These are phyloP conservation scores for Rhynchophorus ferrugineus DNA, from an alignment of 1,140 invertebrate species.

Conservation along the genomic window DNA sequence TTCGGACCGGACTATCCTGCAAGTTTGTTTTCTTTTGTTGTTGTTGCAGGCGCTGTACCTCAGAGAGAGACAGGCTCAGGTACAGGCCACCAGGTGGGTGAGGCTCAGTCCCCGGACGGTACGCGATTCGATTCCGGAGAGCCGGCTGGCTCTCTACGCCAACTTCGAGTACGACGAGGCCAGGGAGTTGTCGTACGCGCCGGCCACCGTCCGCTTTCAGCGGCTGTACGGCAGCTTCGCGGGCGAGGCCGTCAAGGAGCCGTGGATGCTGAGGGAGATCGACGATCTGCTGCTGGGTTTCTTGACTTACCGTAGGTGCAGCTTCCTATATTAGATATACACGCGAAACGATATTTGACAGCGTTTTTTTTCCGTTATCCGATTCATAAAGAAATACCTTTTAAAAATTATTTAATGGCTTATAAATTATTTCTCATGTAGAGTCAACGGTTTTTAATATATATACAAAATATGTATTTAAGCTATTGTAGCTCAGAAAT, in stretches of 20 bases:
- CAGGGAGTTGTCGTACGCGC: conserved; percentile 33
- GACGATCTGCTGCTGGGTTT: conserved; percentile 32
- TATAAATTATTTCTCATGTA: no score
- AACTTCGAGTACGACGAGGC: conserved; percentile 35
- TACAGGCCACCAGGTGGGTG: conserved; percentile 2
- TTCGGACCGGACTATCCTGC: no score
- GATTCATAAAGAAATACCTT: no score
- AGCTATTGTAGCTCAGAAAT: no score
- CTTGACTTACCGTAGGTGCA: conserved; percentile 11
- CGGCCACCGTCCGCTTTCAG: conserved; percentile 15
- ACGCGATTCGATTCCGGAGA: conserved; percentile 34
- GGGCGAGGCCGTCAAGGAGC: conserved; percentile 23
- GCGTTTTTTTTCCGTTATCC: no score
- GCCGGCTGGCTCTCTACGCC: conserved; percentile 33
- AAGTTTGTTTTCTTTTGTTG: no score
- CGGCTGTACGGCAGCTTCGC: conserved; percentile 2
- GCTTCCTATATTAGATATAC: neutral
- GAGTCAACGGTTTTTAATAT: no score
- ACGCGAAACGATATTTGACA: no score
- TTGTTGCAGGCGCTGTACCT: neutral
- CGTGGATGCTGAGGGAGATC: conserved; percentile 37
- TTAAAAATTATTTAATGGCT: no score
- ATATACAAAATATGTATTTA: no score
- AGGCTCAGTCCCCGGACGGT: conserved; percentile 26
- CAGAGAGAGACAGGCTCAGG: neutral